Evolutionary conservation across 2,113 vertebrate species (phyloP).

Genomic region (Setophaga petechia): DNA sequence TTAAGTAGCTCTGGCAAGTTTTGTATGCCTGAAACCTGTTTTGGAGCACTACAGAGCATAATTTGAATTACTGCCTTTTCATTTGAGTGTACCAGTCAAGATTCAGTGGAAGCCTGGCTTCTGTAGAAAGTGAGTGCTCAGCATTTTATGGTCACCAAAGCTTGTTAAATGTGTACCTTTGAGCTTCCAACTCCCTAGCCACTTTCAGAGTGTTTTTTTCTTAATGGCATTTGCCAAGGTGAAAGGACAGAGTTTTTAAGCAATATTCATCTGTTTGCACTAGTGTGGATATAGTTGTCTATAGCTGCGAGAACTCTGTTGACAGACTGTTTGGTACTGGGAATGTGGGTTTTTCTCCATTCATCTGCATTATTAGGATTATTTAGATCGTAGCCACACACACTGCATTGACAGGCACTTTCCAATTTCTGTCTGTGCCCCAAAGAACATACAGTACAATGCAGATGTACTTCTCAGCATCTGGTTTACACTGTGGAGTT

Average conservation of each 20-base stretch:
- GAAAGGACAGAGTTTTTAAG: background rate
- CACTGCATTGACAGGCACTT: background rate
- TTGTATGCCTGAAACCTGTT: background rate
- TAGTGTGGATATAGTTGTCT: background rate
- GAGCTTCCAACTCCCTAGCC: background rate
- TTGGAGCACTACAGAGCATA: background rate
- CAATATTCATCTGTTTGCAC: background rate
- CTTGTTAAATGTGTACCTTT: background rate
- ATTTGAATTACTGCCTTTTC: background rate
- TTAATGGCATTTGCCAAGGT: background rate
- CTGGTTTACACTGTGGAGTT: slow-evolving; percentile 45
- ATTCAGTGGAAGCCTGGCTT: background rate
- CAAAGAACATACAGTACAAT: background rate
- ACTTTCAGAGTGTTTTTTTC: background rate
- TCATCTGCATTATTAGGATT: background rate
- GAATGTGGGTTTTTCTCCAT: background rate
- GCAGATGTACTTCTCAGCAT: slow-evolving; percentile 5
- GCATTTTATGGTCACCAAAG: background rate
- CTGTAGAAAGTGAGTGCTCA: background rate
- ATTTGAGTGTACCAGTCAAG: background rate
- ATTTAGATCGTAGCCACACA: background rate
- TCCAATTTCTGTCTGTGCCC: background rate
- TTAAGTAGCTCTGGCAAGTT: background rate
- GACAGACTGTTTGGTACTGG: background rate
- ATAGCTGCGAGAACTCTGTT: background rate